Evolutionary conservation across 2,113 vertebrate species (phyloP), one percentile per base, ranked within the genome.

Genomic region (Ophiodon elongatus): DNA sequence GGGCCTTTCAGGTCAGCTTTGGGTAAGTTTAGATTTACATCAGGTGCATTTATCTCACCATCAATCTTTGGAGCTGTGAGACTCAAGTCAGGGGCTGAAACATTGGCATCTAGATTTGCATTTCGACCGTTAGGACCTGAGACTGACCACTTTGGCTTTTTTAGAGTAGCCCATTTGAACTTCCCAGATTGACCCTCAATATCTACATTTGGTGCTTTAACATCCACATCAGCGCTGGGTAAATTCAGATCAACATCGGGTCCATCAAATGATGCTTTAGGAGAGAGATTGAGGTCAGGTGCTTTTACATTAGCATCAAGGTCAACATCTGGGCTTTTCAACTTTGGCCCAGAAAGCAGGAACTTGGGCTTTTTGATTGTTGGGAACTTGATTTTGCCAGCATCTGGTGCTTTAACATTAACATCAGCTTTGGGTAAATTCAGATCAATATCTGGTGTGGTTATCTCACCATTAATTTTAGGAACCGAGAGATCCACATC

Each of bases 331-430:
- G 85, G 87, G 7, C 69, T 23, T 43, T 91, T 92, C 15, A 85
- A 1, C 27, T 93, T 94, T 74, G 80, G 50, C 65, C 87, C 91
- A 78, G 79, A n/a, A 5, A 83, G 1, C 13, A 1, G 0, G 3
- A 90, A 82, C 15, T 88, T 94, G 47, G 83, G 69, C 63, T 87
- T 94, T 85, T 92, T 95, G 11, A 95, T 4, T 64, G 77, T 92
- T 56, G 84, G 66, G 1, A 92, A 11, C 52, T 4, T 68, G 43
- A 50, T 21, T 75, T 95, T 95, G 39, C 87, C 80, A 71, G 79
- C 15, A 64, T 89, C 68, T 29, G 91, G 91, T 33, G 50, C 15
- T n/a, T 88, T 88, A 39, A 92, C 17, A 54, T 91, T 80, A 37
- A 92, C 23, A 56, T 92, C 54, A 25, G 83, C 81, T 71, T 89